A percentile compares a stretch with the other conserved stretches of the same genome.
Evolutionary conservation across 1,140 invertebrate genomes (phyloP).

Genomic region (Periplaneta americana): DNA sequence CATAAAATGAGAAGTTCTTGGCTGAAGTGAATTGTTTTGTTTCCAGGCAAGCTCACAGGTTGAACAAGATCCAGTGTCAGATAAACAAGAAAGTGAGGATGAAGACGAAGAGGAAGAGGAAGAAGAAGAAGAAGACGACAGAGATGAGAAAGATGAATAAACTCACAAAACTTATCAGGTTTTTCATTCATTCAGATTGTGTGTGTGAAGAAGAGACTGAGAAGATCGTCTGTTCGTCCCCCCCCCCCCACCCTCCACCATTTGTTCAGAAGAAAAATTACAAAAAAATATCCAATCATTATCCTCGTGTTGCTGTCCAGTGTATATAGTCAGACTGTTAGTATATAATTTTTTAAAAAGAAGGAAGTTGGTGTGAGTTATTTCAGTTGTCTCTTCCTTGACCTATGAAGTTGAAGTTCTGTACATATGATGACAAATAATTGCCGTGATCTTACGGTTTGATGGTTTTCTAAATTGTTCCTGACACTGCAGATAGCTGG

Average conservation of each 20-base stretch:
- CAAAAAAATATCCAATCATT: background rate
- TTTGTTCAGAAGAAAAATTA: constrained; percentile 1
- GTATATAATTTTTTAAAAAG: background rate
- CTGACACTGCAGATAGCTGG: background rate
- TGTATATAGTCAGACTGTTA: background rate
- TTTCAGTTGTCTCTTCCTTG: background rate
- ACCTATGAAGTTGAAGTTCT: background rate
- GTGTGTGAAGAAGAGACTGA: constrained; percentile 37
- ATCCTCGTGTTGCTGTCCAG: background rate
- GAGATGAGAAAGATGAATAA: too few species aligned
- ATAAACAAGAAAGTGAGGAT: constrained; percentile 49
- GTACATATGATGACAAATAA: background rate
- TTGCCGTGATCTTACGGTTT: background rate
- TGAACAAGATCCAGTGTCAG: constrained; percentile 41
- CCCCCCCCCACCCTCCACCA: constrained; percentile 16
- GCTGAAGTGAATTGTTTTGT: too few species aligned
- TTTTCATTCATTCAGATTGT: constrained; percentile 43
- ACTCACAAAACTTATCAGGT: constrained; percentile 20
- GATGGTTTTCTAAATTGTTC: background rate
- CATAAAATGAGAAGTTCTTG: too few species aligned
- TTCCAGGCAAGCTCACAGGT: constrained; percentile 43
- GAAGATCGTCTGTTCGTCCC: constrained; percentile 39
- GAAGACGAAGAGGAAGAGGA: constrained; percentile 51
- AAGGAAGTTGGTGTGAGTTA: background rate
- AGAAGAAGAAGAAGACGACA: constrained; percentile 43